These are phyloP conservation scores for Cyprinella venusta DNA, from an alignment of 2,797 vertebrate species.

Conservation along the genomic window DNA sequence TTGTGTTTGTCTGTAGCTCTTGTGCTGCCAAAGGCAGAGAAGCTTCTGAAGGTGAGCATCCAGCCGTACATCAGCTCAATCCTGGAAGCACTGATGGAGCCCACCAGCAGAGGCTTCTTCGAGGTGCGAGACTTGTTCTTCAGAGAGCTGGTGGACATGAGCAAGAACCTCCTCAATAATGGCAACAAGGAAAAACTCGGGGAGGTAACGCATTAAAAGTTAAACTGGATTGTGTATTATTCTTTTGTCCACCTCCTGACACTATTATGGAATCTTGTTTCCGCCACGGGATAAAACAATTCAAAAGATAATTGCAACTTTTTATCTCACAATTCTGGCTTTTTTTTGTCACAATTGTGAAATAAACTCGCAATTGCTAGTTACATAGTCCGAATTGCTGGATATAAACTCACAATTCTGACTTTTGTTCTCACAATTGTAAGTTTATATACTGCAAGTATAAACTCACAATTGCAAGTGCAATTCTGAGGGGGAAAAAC, in stretches of 20 bases:
- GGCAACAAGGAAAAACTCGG: slow-evolving; percentile 86
- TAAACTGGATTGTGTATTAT: background rate
- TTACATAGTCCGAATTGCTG: too few relatives aligned
- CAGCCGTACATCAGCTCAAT: slow-evolving; percentile 94
- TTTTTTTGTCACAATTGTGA: too few relatives aligned
- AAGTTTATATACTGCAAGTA: too few relatives aligned
- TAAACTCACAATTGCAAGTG: too few relatives aligned
- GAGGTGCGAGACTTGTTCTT: slow-evolving; percentile 92
- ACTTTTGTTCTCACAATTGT: too few relatives aligned
- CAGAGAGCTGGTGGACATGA: slow-evolving; percentile 92
- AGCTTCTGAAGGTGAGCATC: slow-evolving; percentile 91
- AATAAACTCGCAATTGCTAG: too few relatives aligned
- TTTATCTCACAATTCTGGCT: too few relatives aligned
- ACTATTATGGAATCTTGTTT: background rate
- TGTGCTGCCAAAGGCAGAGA: slow-evolving; percentile 89
- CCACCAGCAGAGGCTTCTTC: slow-evolving; percentile 91
- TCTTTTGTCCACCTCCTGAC: background rate
- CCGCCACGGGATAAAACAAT: background rate
- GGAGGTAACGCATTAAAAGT: slow-evolving; percentile 79
- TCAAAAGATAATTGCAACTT: background rate
- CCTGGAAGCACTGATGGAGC: slow-evolving; percentile 93
- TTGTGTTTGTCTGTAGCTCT: slow-evolving; percentile 70
- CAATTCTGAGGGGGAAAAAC: too few relatives aligned
- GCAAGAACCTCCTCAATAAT: slow-evolving; percentile 88
- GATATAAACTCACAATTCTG: too few relatives aligned